Evolutionary conservation across 2,113 vertebrate species (phyloP).

Genomic region (Puma concolor): DNA sequence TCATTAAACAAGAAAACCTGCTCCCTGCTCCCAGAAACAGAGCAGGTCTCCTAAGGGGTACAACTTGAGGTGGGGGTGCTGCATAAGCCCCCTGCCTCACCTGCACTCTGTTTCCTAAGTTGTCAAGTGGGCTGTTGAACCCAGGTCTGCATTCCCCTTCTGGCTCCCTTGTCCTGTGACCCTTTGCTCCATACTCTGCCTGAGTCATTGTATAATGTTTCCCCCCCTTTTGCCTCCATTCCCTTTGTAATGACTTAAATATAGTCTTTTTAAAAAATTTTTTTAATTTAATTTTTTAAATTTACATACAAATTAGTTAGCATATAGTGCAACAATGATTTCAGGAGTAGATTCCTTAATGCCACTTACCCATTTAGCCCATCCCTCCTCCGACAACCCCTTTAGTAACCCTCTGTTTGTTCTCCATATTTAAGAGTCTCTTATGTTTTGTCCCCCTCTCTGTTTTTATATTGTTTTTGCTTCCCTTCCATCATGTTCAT

Average conservation of each 20-base stretch:
- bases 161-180: neutral
- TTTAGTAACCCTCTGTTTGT: too few species aligned
- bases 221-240: neutral
- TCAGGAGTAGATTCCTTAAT: too few species aligned
- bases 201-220: too few species aligned
- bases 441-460: too few species aligned
- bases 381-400: too few species aligned
- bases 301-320: too few species aligned
- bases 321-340: too few species aligned
- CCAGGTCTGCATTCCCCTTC: neutral
- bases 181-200: neutral
- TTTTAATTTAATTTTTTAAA: too few species aligned
- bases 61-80: neutral
- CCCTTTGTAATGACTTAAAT: neutral
- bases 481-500: too few species aligned
- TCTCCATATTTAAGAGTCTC: too few species aligned
- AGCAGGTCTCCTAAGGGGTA: accelerated
- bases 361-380: too few species aligned
- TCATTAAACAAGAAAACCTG: neutral
- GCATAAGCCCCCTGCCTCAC: neutral
- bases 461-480: too few species aligned
- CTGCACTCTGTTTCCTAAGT: neutral
- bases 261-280: neutral
- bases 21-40: neutral
- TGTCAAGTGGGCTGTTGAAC: neutral